Percentiles rank a stretch among this genome's conserved stretches.
These are phyloP conservation scores for Chrysopilus asiliformis DNA, from an alignment of 2,888 invertebrate species.

Conservation along the genomic window DNA sequence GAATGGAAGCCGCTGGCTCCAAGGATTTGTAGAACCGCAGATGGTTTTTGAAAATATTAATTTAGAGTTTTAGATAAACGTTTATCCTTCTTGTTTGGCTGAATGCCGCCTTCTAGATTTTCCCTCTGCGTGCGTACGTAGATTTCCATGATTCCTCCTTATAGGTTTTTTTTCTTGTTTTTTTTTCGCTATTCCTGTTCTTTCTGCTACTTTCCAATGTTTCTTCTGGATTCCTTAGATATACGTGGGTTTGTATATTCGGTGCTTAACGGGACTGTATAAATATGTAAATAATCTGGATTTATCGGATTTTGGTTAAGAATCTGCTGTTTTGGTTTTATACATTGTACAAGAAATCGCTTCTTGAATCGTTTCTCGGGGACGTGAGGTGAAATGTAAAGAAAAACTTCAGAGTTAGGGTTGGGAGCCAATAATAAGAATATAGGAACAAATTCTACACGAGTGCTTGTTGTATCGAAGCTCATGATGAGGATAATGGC, in stretches of 20 bases:
- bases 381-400: too few relatives aligned
- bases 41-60: slow-evolving; percentile 13
- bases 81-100: too few relatives aligned
- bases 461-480: too few relatives aligned
- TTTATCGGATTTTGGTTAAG: slow-evolving; percentile 12
- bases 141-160: background rate
- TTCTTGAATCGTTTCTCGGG: too few relatives aligned
- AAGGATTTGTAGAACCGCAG: slow-evolving; percentile 9
- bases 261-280: slow-evolving; percentile 6
- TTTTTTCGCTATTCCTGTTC: background rate
- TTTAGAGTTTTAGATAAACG: slow-evolving; percentile 13
- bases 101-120: too few relatives aligned
- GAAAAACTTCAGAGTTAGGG: too few relatives aligned
- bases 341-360: too few relatives aligned
- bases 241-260: background rate
- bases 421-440: too few relatives aligned
- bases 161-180: background rate
- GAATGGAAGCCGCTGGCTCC: too few relatives aligned
- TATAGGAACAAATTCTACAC: too few relatives aligned
- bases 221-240: slow-evolving; percentile 1
- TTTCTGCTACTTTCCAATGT: background rate
- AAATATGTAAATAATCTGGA: slow-evolving; percentile 14
- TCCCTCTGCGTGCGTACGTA: background rate
- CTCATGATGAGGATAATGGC: too few relatives aligned
- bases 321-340: too few relatives aligned